Evolutionary conservation across 2,113 vertebrate genomes (phyloP).

Genomic region (Morone saxatilis): DNA sequence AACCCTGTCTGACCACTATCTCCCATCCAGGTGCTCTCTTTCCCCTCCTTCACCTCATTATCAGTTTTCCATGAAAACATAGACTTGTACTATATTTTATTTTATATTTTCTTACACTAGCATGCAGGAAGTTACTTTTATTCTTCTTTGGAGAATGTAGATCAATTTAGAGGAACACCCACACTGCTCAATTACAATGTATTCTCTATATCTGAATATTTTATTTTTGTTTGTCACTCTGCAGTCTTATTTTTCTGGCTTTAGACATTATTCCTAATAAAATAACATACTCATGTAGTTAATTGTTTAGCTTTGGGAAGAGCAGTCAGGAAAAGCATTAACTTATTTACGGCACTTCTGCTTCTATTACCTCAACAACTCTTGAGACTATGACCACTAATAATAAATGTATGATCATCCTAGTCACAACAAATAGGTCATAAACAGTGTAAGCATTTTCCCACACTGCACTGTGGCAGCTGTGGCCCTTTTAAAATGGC

Average conservation of each 20-base stretch:
- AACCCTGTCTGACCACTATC: neutral
- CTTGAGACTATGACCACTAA: neutral
- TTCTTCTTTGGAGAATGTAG: neutral
- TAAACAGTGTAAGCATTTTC: constrained; percentile 9
- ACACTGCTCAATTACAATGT: too few species aligned
- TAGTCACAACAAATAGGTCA: neutral
- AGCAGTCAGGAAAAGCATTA: neutral
- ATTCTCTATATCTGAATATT: too few species aligned
- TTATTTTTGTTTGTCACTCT: too few species aligned
- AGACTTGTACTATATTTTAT: neutral
- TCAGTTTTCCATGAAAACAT: neutral
- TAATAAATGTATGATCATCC: constrained; percentile 35
- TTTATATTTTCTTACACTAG: too few species aligned
- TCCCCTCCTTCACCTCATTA: neutral
- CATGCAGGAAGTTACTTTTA: neutral
- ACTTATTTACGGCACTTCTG: neutral
- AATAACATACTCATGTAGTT: neutral
- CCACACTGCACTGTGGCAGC: constrained; percentile 15
- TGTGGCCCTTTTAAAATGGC: constrained; percentile 40
- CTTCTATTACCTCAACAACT: constrained; percentile 15
- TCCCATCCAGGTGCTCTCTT: neutral
- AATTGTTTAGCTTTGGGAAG: neutral
- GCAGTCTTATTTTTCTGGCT: neutral
- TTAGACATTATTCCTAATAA: too few species aligned
- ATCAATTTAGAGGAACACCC: too few species aligned